phyloP scores from a whole-genome alignment of 2,113 vertebrate species.

The Catharus bicknelli region DNA sequence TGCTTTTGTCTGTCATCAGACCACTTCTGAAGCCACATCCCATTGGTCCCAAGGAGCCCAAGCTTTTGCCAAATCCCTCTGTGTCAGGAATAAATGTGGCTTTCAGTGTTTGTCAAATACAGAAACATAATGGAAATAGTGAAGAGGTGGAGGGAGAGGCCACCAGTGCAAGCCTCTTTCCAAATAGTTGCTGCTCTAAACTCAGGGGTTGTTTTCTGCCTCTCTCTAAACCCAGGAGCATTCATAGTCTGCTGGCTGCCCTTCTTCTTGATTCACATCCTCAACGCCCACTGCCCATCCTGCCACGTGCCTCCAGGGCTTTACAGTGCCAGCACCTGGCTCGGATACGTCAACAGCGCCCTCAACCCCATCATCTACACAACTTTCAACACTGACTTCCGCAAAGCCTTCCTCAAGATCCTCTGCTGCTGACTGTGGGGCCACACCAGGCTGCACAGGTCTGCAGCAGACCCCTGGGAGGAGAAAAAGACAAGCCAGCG shows the following conservation, averaged over 20 bases:
- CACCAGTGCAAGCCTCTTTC: not conserved
- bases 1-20: not conserved
- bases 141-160: not conserved
- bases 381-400: constrained; percentile 92
- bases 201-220: not conserved
- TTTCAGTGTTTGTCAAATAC: not conserved
- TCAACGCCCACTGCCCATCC: constrained; percentile 89
- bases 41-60: not conserved
- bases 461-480: not conserved
- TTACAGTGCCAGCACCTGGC: constrained; percentile 92
- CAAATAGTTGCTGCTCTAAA: not conserved
- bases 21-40: not conserved
- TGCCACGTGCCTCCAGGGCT: constrained; percentile 84
- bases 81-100: accelerated
- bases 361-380: constrained; percentile 95
- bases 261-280: constrained; percentile 93
- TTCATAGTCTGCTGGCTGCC: constrained; percentile 96
- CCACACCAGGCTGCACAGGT: accelerated
- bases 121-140: not conserved
- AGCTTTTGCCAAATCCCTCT: not conserved
- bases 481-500: not conserved
- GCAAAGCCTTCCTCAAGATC: constrained; percentile 93
- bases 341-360: constrained; percentile 92
- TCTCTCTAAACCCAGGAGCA: constrained; percentile 76
- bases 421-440: constrained; percentile 79